Percentiles rank a stretch among this genome's conserved stretches.
These are phyloP conservation scores for Trichogramma dendrolimi DNA, from an alignment of 2,888 invertebrate genomes.

Conservation along the genomic window DNA sequence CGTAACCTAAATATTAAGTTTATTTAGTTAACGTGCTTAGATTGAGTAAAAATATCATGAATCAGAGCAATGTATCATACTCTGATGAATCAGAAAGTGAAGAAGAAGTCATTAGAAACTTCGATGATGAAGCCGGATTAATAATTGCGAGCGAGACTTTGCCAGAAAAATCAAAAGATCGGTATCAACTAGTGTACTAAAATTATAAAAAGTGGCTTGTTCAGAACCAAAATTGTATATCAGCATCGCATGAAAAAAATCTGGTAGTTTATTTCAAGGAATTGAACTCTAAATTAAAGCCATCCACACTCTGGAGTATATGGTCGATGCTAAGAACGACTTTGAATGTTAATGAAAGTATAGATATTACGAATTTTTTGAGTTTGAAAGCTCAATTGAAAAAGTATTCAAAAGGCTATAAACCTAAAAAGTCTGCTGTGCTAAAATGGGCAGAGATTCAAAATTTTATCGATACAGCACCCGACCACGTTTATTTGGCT, in stretches of 20 bases:
- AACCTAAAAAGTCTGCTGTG: slow-evolving; percentile 8
- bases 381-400: slow-evolving; percentile 6
- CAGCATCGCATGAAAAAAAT: neutral
- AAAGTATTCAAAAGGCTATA: slow-evolving; percentile 10
- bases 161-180: too few species aligned
- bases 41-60: too few species aligned
- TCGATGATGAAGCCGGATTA: too few species aligned
- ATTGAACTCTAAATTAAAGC: neutral
- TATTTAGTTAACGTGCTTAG: too few species aligned
- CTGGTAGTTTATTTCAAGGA: neutral
- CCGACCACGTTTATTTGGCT: slow-evolving; percentile 24
- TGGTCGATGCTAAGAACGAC: slow-evolving; percentile 3
- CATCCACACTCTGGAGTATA: neutral
- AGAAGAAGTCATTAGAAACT: too few species aligned
- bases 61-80: too few species aligned
- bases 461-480: slow-evolving; percentile 5
- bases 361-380: neutral
- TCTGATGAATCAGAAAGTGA: too few species aligned
- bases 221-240: too few species aligned
- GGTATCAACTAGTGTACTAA: too few species aligned
- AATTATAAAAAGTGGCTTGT: too few species aligned
- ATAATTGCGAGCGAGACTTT: too few species aligned
- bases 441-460: slow-evolving; percentile 5
- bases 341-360: neutral
- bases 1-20: too few species aligned